These are phyloP conservation scores for Nephrotoma guestfalica DNA, from an alignment of 2,888 invertebrate genomes.

Conservation along the genomic window DNA sequence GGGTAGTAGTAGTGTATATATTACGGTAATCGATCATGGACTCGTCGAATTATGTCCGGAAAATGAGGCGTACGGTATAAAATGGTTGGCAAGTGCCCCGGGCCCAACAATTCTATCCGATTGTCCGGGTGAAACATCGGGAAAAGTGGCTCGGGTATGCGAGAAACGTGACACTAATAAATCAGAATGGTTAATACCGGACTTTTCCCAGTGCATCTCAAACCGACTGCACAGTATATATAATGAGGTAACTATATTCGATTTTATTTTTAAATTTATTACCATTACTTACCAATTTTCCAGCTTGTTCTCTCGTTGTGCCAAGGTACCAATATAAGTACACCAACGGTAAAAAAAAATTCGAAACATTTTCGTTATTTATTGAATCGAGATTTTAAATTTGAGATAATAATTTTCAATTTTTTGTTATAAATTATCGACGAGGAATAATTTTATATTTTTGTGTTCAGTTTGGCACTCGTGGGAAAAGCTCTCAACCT, in stretches of 20 bases:
- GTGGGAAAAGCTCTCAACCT: neutral
- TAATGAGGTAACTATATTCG: conserved; percentile 37
- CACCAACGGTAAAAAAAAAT: neutral
- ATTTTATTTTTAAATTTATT: neutral
- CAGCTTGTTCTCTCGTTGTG: neutral
- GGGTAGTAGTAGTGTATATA: conserved; percentile 46
- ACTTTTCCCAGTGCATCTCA: conserved; percentile 59
- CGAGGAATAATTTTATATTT: neutral
- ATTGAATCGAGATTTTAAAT: neutral
- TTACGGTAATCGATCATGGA: conserved; percentile 45
- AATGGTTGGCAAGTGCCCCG: conserved; percentile 56
- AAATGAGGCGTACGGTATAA: conserved; percentile 41
- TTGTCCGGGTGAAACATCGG: conserved; percentile 42
- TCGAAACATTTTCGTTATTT: neutral
- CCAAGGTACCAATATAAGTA: neutral
- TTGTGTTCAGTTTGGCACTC: neutral
- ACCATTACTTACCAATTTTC: neutral
- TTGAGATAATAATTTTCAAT: neutral
- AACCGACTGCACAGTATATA: conserved; percentile 47
- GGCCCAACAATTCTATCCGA: conserved; percentile 52
- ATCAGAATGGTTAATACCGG: conserved; percentile 59
- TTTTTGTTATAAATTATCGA: neutral
- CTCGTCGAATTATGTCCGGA: conserved; percentile 41
- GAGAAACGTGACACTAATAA: conserved; percentile 43
- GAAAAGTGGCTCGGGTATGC: conserved; percentile 39